Evolutionary conservation across 2,888 invertebrate genomes (phyloP), one percentile per base, ranked within the genome.

Genomic region (Nysson spinosus): DNA sequence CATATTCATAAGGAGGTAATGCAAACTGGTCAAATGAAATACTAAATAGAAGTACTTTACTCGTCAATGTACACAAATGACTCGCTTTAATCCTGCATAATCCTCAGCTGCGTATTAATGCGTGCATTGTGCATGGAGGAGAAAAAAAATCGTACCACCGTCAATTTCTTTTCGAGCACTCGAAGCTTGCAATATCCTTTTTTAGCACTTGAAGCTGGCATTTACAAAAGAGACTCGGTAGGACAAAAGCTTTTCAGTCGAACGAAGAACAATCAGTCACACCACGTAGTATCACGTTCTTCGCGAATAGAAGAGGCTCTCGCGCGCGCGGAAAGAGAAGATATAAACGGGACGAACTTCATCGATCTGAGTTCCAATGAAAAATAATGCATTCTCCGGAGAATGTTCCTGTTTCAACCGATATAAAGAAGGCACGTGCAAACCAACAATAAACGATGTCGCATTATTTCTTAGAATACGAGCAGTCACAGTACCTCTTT

Each of bases 351-450:
- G 43, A 37, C 52, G 52, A 63, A 49, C 63, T 20, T 47, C 47
- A 64, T 64, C 64, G 64, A 62, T 63, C 64, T 19, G 17, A 37
- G 47, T 34, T 16, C 24, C 66, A 57, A 66, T 52, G 66, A 57
- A 47, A 66, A 57, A 65, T 66, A 66, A 66, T 65, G 56, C 65
- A 64, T 65, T 47, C 65, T 66, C 65, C 24, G 42, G 65, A 57
- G 66, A 34, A 42, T 22, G 35, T n/a, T 11, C 30, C 6, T 43
- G n/a, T 46, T 34, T 32, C 39, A 28, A 47, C 24, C 34, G 46
- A 56, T 49, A 40, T 22, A 43, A 39, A 62, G 51, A 39, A 66
- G 51, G 43, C 49, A 39, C 34, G 43, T 44, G 20, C 42, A 17
- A 30, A 42, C 42, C 14, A 57, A 52, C 65, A 66, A 66, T 66